These are phyloP conservation scores for Premnoplex brunnescens DNA, from an alignment of 2,797 vertebrate species.

Conservation along the genomic window DNA sequence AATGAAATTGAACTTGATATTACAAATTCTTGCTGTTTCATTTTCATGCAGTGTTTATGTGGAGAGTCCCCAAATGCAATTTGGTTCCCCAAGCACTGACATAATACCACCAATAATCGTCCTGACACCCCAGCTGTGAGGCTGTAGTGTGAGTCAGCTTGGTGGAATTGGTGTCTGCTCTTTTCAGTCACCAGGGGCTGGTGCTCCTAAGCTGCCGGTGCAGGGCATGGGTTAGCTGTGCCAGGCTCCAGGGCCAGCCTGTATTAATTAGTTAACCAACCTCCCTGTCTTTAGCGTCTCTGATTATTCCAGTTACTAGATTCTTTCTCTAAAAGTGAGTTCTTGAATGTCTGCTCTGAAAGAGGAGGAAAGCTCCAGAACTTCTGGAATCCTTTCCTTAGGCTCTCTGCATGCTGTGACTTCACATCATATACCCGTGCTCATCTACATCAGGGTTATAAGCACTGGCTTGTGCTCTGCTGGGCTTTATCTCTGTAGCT, in stretches of 20 bases:
- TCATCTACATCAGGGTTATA: neutral
- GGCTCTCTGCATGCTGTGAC: neutral
- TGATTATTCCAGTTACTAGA: neutral
- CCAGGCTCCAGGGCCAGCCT: neutral
- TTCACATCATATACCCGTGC: neutral
- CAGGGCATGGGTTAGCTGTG: neutral
- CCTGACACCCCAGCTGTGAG: neutral
- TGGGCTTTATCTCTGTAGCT: neutral
- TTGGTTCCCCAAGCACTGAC: neutral
- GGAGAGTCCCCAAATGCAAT: neutral
- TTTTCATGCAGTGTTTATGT: neutral
- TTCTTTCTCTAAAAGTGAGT: neutral
- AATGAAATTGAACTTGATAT: neutral
- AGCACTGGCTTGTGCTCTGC: neutral
- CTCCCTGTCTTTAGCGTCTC: neutral
- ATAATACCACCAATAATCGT: neutral
- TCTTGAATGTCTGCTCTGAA: neutral
- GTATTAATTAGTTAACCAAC: neutral
- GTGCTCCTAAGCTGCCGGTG: neutral
- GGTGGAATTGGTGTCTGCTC: neutral
- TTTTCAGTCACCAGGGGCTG: neutral
- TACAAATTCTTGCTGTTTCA: neutral
- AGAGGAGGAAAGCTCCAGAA: neutral
- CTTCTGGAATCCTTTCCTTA: neutral
- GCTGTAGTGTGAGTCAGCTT: neutral